A percentile compares a stretch with the other conserved stretches of the same genome.
Evolutionary conservation across 2,797 vertebrate species (phyloP).

Genomic region (Pygocentrus nattereri): DNA sequence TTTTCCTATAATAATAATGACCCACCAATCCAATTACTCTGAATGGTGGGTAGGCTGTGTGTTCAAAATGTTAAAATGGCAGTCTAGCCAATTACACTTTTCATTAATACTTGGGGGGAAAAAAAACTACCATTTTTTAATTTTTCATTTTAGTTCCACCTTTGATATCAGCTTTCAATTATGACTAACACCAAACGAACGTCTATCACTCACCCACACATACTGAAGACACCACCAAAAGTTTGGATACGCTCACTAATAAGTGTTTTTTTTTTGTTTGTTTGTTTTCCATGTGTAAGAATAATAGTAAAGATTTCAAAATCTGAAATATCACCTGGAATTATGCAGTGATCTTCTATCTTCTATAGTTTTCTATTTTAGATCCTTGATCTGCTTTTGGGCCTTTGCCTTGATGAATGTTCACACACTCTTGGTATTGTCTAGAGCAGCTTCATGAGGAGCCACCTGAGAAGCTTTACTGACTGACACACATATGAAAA

Average conservation of each 20-base stretch:
- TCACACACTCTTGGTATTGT: too few relatives aligned
- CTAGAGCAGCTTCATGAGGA: too few relatives aligned
- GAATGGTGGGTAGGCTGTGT: not conserved
- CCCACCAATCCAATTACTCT: not conserved
- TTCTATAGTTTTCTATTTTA: too few relatives aligned
- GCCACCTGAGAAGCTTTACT: too few relatives aligned
- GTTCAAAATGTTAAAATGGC: conserved; percentile 1
- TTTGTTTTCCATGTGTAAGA: too few relatives aligned
- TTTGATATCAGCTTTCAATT: conserved; percentile 37
- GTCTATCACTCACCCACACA: conserved; percentile 9
- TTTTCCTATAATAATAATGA: not conserved
- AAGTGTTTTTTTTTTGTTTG: too few relatives aligned
- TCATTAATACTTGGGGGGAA: not conserved
- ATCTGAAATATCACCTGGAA: too few relatives aligned
- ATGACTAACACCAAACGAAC: conserved; percentile 42
- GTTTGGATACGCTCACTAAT: not conserved
- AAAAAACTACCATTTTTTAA: not conserved
- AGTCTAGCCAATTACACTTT: conserved; percentile 28
- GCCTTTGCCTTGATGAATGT: too few relatives aligned
- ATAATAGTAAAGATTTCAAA: too few relatives aligned
- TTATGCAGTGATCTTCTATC: too few relatives aligned
- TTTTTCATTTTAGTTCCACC: conserved; percentile 24
- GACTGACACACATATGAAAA: too few relatives aligned
- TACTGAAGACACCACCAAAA: not conserved
- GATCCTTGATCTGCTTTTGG: too few relatives aligned